phyloP scores from a whole-genome alignment of 1,140 invertebrate genomes.

The Psilanteris sp. region DNA sequence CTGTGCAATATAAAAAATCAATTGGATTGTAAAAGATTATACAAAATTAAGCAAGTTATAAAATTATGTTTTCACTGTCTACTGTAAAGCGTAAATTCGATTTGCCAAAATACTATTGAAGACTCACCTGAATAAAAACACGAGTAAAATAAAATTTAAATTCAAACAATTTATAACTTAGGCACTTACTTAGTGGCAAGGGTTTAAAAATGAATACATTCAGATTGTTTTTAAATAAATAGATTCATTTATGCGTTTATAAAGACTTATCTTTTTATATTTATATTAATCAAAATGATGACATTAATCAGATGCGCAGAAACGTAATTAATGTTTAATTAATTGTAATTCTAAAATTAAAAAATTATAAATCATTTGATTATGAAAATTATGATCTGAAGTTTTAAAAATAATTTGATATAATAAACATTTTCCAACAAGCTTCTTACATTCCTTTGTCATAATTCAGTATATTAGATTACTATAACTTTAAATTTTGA shows the following conservation, averaged over 20 bases:
- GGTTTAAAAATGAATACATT: constrained; percentile 24
- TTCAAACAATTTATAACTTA: too few relatives aligned
- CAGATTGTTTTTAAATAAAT: constrained; percentile 29
- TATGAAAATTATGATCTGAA: constrained; percentile 36
- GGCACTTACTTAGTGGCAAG: too few relatives aligned
- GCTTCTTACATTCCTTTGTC: too few relatives aligned
- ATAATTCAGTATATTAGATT: too few relatives aligned
- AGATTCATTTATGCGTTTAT: constrained; percentile 44
- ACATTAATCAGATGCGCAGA: constrained; percentile 39
- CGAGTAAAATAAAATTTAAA: constrained; percentile 14
- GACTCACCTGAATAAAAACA: constrained; percentile 26
- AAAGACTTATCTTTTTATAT: constrained; percentile 26
- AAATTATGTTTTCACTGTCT: not conserved
- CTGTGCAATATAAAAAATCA: too few relatives aligned
- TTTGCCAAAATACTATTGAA: not conserved
- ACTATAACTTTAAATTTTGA: constrained; percentile 44
- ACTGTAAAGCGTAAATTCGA: not conserved
- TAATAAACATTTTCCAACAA: too few relatives aligned
- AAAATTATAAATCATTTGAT: constrained; percentile 26
- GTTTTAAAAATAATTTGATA: constrained; percentile 15
- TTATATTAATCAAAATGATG: constrained; percentile 36
- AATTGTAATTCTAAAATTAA: constrained; percentile 26
- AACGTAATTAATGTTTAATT: constrained; percentile 31
- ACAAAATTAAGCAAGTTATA: constrained; percentile 3
- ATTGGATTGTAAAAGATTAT: too few relatives aligned